Conservation (phyloP, 2,888 invertebrate genomes). For the Orchesellides sinensis region DNA sequence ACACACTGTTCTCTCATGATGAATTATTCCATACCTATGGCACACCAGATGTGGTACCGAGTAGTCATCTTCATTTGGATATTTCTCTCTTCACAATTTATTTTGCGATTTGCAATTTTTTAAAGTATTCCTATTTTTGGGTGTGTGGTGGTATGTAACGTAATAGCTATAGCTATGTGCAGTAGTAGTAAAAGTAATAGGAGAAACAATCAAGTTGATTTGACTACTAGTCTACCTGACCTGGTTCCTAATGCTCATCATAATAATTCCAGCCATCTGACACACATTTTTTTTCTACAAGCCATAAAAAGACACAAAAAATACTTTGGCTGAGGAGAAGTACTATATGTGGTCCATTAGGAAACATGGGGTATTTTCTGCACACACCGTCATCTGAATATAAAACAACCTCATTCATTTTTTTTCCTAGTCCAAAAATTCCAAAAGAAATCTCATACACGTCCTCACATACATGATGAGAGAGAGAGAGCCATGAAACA, state of each 20-base stretch:
- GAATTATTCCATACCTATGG: too few species aligned
- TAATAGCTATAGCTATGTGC: not conserved
- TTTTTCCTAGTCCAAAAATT: too few species aligned
- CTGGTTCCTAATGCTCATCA: constrained; percentile 46
- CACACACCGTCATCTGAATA: not conserved
- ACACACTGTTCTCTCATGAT: too few species aligned
- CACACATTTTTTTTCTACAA: constrained; percentile 12
- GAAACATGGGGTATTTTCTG: not conserved
- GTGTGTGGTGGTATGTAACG: not conserved
- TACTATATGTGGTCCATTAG: constrained; percentile 6
- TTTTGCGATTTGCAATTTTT: too few species aligned
- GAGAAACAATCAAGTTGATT: too few species aligned
- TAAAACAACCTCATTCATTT: not conserved
- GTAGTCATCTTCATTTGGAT: too few species aligned
- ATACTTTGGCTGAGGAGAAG: not conserved
- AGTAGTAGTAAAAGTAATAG: constrained; percentile 6
- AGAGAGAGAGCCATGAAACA: too few species aligned
- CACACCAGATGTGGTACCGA: too few species aligned
- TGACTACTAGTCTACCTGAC: constrained; percentile 41
- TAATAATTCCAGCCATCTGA: constrained; percentile 5
- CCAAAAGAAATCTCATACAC: too few species aligned
- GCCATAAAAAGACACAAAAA: not conserved
- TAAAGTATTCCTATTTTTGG: too few species aligned
- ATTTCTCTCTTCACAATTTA: too few species aligned
- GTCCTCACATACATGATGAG: too few species aligned